These are phyloP conservation scores for Eucriotettix oculatus DNA, from an alignment of 2,888 invertebrate genomes.

Conservation along the genomic window DNA sequence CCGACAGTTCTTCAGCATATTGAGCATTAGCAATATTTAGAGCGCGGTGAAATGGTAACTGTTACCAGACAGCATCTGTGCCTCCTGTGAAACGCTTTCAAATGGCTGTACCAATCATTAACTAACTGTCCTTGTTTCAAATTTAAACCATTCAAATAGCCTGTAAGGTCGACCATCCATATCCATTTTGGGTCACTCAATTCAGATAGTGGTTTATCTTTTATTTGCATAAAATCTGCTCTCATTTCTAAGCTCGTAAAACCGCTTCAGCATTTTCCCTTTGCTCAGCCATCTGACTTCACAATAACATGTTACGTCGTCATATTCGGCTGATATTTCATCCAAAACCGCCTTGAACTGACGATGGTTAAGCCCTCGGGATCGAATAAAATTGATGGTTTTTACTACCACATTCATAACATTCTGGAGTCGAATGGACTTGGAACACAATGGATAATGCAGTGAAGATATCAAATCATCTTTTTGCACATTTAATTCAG, in stretches of 20 bases:
- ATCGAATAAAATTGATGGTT: not conserved
- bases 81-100: no score
- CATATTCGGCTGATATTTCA: not conserved
- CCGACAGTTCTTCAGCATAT: not conserved
- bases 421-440: not conserved
- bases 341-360: not conserved
- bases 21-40: not conserved
- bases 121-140: not conserved
- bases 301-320: no score
- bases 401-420: not conserved
- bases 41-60: no score
- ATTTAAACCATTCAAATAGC: not conserved
- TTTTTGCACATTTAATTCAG: not conserved
- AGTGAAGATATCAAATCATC: not conserved
- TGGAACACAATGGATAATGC: not conserved
- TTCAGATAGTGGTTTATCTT: not conserved
- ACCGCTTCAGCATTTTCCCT: not conserved
- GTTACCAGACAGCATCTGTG: no score
- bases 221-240: not conserved
- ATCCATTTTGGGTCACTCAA: not conserved
- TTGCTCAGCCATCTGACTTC: not conserved
- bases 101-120: not conserved
- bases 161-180: not conserved
- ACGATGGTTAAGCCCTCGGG: not conserved
- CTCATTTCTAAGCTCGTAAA: not conserved